A percentile compares a stretch with the other conserved stretches of the same genome.
phyloP scores from a whole-genome alignment of 53 echinoderm and acorn worm genomes.

The Holothuria scabra region DNA sequence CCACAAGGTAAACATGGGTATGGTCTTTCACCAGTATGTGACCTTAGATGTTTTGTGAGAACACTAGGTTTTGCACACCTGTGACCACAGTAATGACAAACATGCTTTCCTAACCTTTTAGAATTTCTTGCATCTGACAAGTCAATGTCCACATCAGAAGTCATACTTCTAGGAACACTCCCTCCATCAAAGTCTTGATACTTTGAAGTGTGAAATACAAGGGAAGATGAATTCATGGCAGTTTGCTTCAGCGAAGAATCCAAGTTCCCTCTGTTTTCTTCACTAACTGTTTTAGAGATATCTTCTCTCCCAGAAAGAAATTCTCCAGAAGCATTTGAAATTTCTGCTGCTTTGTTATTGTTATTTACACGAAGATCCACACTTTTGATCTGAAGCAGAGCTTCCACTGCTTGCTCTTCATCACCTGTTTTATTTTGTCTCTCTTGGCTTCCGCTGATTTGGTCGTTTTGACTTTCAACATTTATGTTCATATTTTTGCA shows the following conservation, averaged over 20 bases:
- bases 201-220: conserved; percentile 50
- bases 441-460: neutral
- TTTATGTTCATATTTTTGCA: conserved; percentile 10
- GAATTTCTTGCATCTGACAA: conserved; percentile 11
- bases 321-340: conserved; percentile 15
- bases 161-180: conserved; percentile 11
- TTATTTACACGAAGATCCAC: conserved; percentile 84
- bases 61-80: conserved; percentile 97
- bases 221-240: conserved; percentile 35
- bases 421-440: conserved; percentile 6
- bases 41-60: conserved; percentile 92
- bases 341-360: conserved; percentile 32
- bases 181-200: conserved; percentile 32
- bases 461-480: conserved; percentile 47
- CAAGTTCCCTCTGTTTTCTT: neutral
- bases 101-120: conserved; percentile 82
- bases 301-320: neutral
- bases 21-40: conserved; percentile 96
- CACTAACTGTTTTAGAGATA: neutral
- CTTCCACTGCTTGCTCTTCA: conserved; percentile 92
- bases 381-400: conserved; percentile 88
- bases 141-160: conserved; percentile 18
- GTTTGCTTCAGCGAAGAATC: neutral
- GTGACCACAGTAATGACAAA: conserved; percentile 94
- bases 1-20: conserved; percentile 98